phyloP scores from a whole-genome alignment of 2,113 vertebrate genomes.

The Pseudorasbora parva region DNA sequence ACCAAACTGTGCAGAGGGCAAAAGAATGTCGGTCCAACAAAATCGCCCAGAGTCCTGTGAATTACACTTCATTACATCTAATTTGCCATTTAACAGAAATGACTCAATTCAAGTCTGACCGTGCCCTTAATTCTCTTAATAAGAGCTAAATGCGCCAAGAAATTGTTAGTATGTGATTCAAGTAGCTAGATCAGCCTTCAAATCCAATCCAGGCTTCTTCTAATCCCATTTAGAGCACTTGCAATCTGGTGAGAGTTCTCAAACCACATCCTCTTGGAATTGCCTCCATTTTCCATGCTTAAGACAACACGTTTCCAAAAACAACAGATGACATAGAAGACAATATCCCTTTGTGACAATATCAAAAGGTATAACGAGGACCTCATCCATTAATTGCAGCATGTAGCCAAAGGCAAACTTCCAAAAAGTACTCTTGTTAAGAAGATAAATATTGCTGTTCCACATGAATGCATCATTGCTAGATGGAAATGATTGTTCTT shows the following conservation, averaged over 20 bases:
- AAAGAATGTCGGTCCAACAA: conserved; percentile 44
- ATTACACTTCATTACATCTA: conserved; percentile 47
- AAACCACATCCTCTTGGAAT: conserved; percentile 13
- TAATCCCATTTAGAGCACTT: conserved; percentile 9
- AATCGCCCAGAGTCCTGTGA: conserved; percentile 38
- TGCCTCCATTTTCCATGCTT: background rate
- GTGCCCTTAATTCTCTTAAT: conserved; percentile 31
- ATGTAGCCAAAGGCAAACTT: background rate
- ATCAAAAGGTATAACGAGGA: conserved; percentile 5
- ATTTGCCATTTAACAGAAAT: conserved; percentile 51
- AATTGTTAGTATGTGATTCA: conserved; percentile 2
- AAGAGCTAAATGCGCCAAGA: background rate
- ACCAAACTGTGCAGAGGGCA: conserved; percentile 43
- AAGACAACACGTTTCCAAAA: background rate
- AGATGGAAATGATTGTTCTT: conserved; percentile 16
- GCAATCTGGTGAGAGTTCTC: background rate
- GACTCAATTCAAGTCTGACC: conserved; percentile 16
- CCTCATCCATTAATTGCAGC: background rate
- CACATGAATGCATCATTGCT: conserved; percentile 28
- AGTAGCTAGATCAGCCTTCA: background rate
- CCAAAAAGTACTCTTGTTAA: conserved; percentile 18
- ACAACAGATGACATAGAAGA: background rate
- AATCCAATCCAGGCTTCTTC: conserved; percentile 9
- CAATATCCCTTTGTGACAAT: background rate
- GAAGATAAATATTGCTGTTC: background rate